Percentiles rank a stretch among this genome's conserved stretches.
Evolutionary conservation across 2,113 vertebrate genomes (phyloP).

Genomic region (Pygathrix nemaeus): DNA sequence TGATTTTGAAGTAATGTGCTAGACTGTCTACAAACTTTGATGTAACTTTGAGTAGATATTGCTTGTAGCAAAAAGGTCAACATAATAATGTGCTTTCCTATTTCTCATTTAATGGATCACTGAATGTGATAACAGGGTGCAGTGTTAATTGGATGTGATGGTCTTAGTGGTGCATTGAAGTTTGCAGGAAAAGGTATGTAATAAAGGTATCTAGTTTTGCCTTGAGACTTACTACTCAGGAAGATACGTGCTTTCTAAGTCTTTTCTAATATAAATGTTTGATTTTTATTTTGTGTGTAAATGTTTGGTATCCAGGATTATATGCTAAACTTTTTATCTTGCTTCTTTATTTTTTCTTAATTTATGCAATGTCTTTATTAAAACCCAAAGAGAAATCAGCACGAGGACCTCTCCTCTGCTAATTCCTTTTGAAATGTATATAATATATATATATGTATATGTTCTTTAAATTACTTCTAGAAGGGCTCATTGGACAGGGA

Average conservation of each 20-base stretch:
- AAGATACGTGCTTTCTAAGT: neutral
- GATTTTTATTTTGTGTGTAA: neutral
- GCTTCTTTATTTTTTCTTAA: neutral
- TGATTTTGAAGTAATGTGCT: neutral
- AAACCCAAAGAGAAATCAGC: slow-evolving; percentile 56
- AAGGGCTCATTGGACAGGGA: slow-evolving; percentile 69
- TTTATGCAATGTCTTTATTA: slow-evolving; percentile 16
- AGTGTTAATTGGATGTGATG: neutral
- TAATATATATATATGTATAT: no score
- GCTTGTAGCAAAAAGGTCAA: neutral
- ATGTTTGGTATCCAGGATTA: neutral
- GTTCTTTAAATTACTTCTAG: slow-evolving; percentile 67
- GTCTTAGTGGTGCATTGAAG: neutral
- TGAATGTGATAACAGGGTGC: neutral
- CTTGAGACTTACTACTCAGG: neutral
- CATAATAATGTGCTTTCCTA: neutral
- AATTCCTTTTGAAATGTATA: neutral
- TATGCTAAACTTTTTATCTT: neutral
- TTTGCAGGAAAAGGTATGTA: neutral
- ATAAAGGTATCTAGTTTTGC: neutral
- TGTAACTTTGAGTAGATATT: neutral
- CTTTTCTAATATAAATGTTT: neutral
- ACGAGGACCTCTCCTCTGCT: slow-evolving; percentile 53
- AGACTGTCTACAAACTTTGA: neutral
- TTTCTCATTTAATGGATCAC: neutral